phyloP scores from a whole-genome alignment of 2,113 vertebrate species.

The Vidua macroura region DNA sequence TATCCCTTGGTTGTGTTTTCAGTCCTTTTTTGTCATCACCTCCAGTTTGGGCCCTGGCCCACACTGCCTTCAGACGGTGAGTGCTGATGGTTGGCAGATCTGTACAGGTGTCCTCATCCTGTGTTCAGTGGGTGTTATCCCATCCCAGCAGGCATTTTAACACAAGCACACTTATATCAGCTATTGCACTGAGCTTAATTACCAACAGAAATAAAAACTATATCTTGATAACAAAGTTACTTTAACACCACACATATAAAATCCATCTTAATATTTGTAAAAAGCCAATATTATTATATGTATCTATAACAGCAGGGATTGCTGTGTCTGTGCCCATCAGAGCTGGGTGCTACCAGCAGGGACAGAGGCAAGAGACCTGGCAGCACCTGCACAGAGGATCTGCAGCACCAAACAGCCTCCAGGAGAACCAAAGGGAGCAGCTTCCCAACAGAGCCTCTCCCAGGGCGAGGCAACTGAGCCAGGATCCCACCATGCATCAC shows the following conservation, averaged over 20 bases:
- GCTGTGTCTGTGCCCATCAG: background rate
- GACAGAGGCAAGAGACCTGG: background rate
- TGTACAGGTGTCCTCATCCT: background rate
- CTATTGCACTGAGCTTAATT: background rate
- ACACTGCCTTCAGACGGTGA: background rate
- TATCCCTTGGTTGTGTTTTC: background rate
- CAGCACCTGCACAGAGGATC: background rate
- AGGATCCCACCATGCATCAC: background rate
- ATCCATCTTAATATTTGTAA: background rate
- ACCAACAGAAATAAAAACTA: background rate
- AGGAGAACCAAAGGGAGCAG: background rate
- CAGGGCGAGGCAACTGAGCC: background rate
- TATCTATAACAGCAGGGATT: background rate
- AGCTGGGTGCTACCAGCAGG: fast-evolving
- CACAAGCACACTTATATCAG: background rate
- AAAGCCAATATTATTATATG: background rate
- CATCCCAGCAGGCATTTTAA: background rate
- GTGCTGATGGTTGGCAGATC: background rate
- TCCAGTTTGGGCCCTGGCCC: background rate
- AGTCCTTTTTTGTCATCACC: background rate
- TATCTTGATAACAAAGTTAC: background rate
- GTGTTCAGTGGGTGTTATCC: background rate
- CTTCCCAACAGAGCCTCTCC: background rate
- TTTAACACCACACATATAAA: background rate
- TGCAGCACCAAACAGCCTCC: fast-evolving